Evolutionary conservation across 2,113 vertebrate genomes (phyloP).

Genomic region (cat (Felis catus)): DNA sequence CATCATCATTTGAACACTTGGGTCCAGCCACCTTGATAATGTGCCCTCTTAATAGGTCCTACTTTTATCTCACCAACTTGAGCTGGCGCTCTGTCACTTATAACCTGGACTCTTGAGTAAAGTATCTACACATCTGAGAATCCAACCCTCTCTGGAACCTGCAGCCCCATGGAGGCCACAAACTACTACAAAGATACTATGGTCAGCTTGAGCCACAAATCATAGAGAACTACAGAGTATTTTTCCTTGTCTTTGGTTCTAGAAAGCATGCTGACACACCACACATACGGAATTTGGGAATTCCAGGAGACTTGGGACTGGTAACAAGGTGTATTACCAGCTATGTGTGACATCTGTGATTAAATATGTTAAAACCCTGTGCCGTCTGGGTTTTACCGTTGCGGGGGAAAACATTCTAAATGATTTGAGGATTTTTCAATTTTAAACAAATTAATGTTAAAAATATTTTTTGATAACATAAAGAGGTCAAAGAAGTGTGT

Average conservation of each 20-base stretch:
- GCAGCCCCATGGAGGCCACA: background rate
- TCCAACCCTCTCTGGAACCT: background rate
- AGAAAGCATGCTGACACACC: background rate
- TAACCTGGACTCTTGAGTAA: background rate
- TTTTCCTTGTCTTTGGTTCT: background rate
- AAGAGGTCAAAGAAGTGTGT: background rate
- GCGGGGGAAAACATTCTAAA: background rate
- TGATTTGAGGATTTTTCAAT: slow-evolving; percentile 5
- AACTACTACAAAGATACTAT: background rate
- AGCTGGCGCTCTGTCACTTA: background rate
- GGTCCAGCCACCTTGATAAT: background rate
- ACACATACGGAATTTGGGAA: background rate
- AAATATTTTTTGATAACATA: background rate
- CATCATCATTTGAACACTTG: background rate
- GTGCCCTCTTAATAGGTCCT: background rate
- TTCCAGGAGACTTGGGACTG: background rate
- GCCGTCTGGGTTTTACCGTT: slow-evolving; percentile 9
- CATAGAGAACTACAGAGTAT: background rate
- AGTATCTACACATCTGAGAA: slow-evolving; percentile 6
- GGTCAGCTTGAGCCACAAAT: background rate
- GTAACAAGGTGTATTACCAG: background rate
- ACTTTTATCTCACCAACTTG: background rate
- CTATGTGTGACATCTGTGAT: background rate
- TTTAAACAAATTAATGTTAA: slow-evolving; percentile 48
- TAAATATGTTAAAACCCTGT: slow-evolving; percentile 16